phyloP scores from a whole-genome alignment of 2,113 vertebrate species.

The Takifugu bimaculatus region DNA sequence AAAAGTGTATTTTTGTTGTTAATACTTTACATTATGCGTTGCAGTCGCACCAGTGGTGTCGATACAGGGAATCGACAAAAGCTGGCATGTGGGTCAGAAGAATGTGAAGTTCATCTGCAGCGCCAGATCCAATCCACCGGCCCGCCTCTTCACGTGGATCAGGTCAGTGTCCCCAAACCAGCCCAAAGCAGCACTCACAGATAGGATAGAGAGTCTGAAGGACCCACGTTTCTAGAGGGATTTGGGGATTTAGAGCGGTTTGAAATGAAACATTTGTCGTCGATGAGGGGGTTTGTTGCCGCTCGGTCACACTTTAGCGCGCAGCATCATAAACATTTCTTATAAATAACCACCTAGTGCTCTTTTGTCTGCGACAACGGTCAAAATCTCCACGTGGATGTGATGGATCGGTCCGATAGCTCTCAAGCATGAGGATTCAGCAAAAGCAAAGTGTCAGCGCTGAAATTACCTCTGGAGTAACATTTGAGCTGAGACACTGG shows the following conservation, averaged over 20 bases:
- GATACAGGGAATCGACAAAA: conserved; percentile 80
- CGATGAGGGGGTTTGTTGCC: no score
- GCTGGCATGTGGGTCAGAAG: conserved; percentile 89
- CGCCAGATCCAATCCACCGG: conserved; percentile 90
- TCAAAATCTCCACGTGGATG: background rate
- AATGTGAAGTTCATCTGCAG: conserved; percentile 87
- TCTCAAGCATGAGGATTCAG: conserved; percentile 8
- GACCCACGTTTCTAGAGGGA: background rate
- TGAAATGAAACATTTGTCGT: no score
- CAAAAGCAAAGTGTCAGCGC: conserved; percentile 19
- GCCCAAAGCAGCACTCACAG: background rate
- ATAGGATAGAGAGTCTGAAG: background rate
- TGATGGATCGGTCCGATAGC: background rate
- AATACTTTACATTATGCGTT: conserved; percentile 33
- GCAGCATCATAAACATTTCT: no score
- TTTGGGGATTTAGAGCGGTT: background rate
- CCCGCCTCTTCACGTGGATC: conserved; percentile 82
- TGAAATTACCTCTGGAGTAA: conserved; percentile 40
- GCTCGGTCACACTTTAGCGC: no score
- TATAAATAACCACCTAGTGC: no score
- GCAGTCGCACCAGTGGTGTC: conserved; percentile 88
- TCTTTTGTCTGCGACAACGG: background rate
- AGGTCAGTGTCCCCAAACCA: conserved; percentile 74
- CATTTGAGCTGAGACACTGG: conserved; percentile 32
- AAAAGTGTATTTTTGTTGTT: background rate